Evolutionary conservation across 2,113 vertebrate species (phyloP).

Genomic region (Mixornis gularis): DNA sequence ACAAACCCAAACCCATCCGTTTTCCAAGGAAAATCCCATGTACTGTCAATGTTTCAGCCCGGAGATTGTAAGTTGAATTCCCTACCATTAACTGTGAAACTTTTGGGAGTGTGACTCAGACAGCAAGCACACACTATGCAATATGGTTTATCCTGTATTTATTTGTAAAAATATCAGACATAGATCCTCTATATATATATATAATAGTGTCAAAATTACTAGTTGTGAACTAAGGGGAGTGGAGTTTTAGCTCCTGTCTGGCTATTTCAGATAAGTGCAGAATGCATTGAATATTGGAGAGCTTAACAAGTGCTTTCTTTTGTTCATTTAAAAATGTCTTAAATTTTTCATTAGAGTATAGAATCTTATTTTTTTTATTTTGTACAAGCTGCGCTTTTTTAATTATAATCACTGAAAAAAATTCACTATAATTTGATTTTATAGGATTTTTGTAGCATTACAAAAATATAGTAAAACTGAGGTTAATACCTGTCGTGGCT

Average conservation of each 20-base stretch:
- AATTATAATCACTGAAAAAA: constrained; percentile 76
- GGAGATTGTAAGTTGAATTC: constrained; percentile 31
- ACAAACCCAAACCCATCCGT: not conserved
- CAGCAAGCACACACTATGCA: constrained; percentile 88
- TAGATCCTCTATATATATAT: constrained; percentile 69
- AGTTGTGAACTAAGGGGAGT: constrained; percentile 62
- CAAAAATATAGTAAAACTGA: constrained; percentile 71
- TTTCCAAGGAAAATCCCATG: constrained; percentile 18
- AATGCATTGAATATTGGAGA: constrained; percentile 67
- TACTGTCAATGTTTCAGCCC: constrained; percentile 52
- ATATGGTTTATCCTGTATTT: constrained; percentile 84
- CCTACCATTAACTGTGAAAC: constrained; percentile 75
- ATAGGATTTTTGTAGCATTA: constrained; percentile 78
- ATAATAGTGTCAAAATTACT: constrained; percentile 69
- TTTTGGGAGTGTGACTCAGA: constrained; percentile 74
- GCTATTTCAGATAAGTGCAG: constrained; percentile 70
- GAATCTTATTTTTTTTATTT: constrained; percentile 79
- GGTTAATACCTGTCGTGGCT: constrained; percentile 78
- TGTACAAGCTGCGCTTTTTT: constrained; percentile 79
- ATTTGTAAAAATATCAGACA: constrained; percentile 79
- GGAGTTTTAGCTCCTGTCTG: constrained; percentile 59
- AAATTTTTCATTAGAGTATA: constrained; percentile 76
- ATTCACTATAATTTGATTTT: constrained; percentile 79
- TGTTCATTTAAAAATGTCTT: constrained; percentile 72
- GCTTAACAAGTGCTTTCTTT: constrained; percentile 78